A percentile compares a stretch with the other conserved stretches of the same genome.
These are phyloP conservation scores for Apocrypta bakeri DNA, from an alignment of 1,140 invertebrate species.

Conservation along the genomic window DNA sequence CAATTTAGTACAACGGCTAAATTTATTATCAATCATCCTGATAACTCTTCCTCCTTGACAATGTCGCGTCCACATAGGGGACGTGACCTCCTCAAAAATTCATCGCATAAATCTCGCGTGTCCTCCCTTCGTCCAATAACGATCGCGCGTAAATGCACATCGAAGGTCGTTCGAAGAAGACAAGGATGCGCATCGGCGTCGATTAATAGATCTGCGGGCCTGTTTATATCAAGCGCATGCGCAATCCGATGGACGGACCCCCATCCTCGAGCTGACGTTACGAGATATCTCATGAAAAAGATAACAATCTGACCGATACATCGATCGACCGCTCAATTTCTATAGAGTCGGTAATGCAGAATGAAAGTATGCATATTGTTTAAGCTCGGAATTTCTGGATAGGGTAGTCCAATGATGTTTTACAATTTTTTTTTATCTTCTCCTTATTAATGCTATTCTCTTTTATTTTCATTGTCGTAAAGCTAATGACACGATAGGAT, in stretches of 20 bases:
- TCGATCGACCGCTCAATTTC: background rate
- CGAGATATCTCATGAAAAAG: conserved; percentile 8
- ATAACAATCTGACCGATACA: conserved; percentile 21
- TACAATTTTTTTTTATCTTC: background rate
- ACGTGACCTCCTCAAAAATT: background rate
- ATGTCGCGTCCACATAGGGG: background rate
- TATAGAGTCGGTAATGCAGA: background rate
- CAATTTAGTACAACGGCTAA: background rate
- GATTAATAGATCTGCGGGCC: conserved; percentile 40
- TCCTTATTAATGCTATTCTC: too few relatives aligned
- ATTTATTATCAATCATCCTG: background rate
- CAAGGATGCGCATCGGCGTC: background rate
- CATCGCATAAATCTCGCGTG: background rate
- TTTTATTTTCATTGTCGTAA: too few relatives aligned
- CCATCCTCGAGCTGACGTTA: conserved; percentile 8
- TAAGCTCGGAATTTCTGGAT: background rate
- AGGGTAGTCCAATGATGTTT: background rate
- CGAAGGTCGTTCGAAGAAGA: background rate
- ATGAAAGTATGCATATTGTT: conserved; percentile 22
- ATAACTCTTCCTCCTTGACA: background rate
- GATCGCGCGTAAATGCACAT: conserved; percentile 4
- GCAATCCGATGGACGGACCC: background rate
- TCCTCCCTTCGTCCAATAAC: background rate
- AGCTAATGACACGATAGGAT: too few relatives aligned
- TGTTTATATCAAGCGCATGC: background rate